Evolutionary conservation across 2,888 invertebrate genomes (phyloP).

Genomic region (Pelosia muscerda): DNA sequence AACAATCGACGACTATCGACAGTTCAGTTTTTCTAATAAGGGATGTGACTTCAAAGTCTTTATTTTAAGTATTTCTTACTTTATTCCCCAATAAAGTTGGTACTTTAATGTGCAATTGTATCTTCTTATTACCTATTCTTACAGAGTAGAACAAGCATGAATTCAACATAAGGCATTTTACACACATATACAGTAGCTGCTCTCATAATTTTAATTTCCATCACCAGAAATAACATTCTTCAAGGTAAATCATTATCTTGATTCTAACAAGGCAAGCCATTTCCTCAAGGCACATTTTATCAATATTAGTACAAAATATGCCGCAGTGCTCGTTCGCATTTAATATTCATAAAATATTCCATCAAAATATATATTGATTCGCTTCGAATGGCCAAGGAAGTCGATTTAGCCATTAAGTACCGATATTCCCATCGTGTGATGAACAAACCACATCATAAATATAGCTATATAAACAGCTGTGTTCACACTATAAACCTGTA

Average conservation of each 20-base stretch:
- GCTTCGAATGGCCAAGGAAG: slow-evolving; percentile 29
- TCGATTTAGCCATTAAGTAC: slow-evolving; percentile 39
- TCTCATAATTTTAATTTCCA: neutral
- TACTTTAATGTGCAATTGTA: no score
- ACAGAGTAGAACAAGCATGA: neutral
- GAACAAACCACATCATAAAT: slow-evolving; percentile 33
- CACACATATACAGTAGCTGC: neutral
- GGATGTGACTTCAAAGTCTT: no score
- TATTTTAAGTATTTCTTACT: no score
- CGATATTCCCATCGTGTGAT: slow-evolving; percentile 47
- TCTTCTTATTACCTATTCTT: no score
- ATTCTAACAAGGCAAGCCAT: neutral
- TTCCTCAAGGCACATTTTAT: neutral
- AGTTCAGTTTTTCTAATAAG: no score
- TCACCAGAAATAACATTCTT: neutral
- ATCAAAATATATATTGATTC: slow-evolving; percentile 35
- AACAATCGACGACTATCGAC: no score
- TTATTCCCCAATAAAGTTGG: no score
- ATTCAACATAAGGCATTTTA: neutral
- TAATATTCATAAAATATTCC: neutral
- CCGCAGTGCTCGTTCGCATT: neutral
- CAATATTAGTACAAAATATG: neutral
- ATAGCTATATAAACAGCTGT: slow-evolving; percentile 50
- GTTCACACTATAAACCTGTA: slow-evolving; percentile 63
- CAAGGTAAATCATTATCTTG: neutral